Conservation (phyloP, 2,113 vertebrate species). For the Mobula hypostoma region DNA sequence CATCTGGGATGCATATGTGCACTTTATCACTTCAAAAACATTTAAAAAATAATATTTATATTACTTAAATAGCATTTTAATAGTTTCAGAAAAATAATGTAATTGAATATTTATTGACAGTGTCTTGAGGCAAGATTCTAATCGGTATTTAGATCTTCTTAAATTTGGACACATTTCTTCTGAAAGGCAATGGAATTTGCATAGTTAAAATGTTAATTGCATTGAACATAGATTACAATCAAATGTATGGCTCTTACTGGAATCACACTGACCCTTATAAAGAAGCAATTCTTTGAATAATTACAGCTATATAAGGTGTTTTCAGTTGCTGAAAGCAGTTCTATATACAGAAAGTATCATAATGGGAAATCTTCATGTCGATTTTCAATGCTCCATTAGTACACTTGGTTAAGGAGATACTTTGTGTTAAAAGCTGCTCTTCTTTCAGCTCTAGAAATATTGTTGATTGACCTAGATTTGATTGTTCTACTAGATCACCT, state of each 20-base stretch:
- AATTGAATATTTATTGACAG: slow-evolving; percentile 4
- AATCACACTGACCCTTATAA: neutral
- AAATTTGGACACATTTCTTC: neutral
- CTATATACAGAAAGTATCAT: neutral
- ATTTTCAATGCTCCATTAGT: neutral
- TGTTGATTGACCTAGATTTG: neutral
- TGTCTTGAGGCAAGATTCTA: neutral
- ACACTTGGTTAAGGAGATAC: neutral
- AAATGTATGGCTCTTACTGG: neutral
- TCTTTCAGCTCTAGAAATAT: neutral
- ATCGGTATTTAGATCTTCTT: neutral
- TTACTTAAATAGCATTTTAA: neutral
- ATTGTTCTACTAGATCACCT: neutral
- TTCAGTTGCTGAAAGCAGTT: neutral
- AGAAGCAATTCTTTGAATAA: neutral
- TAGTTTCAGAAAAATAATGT: neutral
- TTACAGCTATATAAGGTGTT: neutral
- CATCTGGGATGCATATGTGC: neutral
- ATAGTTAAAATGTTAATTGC: neutral
- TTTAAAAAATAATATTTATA: neutral
- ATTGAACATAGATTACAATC: slow-evolving; percentile 22
- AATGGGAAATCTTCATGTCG: neutral
- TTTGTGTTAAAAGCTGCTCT: neutral
- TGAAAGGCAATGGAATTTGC: neutral
- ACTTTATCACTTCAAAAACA: neutral